These are phyloP conservation scores for Merops nubicus DNA, from an alignment of 2,113 vertebrate species.

Conservation along the genomic window DNA sequence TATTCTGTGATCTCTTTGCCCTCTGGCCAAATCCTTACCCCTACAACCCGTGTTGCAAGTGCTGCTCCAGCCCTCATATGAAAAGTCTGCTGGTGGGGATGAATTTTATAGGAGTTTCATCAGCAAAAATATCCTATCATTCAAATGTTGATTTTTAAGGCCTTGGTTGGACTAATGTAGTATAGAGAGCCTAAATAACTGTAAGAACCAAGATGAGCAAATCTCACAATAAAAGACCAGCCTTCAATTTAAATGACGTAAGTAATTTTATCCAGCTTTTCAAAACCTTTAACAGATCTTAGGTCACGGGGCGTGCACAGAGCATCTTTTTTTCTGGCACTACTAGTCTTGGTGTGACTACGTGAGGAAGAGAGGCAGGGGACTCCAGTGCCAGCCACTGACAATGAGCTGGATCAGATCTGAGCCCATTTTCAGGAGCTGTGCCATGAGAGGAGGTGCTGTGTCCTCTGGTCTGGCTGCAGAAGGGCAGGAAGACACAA, in stretches of 20 bases:
- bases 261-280: neutral
- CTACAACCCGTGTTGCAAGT: neutral
- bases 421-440: neutral
- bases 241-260: neutral
- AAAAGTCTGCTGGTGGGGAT: neutral
- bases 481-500: neutral
- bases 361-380: neutral
- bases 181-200: neutral
- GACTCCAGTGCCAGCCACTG: accelerated
- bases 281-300: neutral
- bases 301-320: accelerated
- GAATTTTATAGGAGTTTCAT: constrained; percentile 1
- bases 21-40: constrained; percentile 19
- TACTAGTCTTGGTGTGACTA: neutral
- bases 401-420: neutral
- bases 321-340: neutral
- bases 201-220: neutral
- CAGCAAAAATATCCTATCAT: neutral
- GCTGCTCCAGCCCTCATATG: neutral
- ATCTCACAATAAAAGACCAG: neutral
- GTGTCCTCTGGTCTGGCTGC: neutral
- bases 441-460: neutral
- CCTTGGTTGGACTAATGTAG: neutral
- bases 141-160: neutral
- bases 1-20: neutral